Conservation (phyloP, 2,888 invertebrate species). For the Aradus depressus region DNA sequence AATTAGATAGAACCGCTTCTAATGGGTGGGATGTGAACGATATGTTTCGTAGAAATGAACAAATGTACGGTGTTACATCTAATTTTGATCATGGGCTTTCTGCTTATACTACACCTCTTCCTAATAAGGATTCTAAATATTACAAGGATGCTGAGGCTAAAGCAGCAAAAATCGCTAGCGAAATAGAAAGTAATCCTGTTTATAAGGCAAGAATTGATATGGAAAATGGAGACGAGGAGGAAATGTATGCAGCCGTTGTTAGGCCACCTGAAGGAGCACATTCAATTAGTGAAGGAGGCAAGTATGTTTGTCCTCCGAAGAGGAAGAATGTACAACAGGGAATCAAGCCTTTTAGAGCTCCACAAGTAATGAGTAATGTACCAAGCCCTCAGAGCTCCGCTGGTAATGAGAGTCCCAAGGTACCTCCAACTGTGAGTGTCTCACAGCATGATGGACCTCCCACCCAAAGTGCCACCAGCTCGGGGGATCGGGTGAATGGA, state of each 20-base stretch:
- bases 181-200: constrained; percentile 77
- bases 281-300: constrained; percentile 21
- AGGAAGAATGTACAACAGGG: constrained; percentile 43
- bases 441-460: too few relatives aligned
- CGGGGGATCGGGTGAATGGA: too few relatives aligned
- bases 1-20: constrained; percentile 59
- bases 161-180: constrained; percentile 81
- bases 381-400: too few relatives aligned
- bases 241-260: constrained; percentile 66
- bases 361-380: too few relatives aligned
- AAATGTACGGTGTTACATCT: constrained; percentile 81
- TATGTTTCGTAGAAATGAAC: constrained; percentile 90
- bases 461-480: too few relatives aligned
- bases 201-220: constrained; percentile 75
- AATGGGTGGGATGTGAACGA: constrained; percentile 96
- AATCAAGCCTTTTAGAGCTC: constrained; percentile 11
- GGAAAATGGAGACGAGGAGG: constrained; percentile 90
- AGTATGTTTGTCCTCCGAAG: constrained; percentile 66
- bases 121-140: constrained; percentile 75
- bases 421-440: not conserved
- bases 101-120: constrained; percentile 84
- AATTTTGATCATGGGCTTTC: constrained; percentile 82
- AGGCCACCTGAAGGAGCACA: constrained; percentile 35
- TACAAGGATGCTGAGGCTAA: constrained; percentile 63
- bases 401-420: too few relatives aligned